Base-by-base conservation (phyloP, 2,888 invertebrate species). In the Notocelia uddmanniana region DNA sequence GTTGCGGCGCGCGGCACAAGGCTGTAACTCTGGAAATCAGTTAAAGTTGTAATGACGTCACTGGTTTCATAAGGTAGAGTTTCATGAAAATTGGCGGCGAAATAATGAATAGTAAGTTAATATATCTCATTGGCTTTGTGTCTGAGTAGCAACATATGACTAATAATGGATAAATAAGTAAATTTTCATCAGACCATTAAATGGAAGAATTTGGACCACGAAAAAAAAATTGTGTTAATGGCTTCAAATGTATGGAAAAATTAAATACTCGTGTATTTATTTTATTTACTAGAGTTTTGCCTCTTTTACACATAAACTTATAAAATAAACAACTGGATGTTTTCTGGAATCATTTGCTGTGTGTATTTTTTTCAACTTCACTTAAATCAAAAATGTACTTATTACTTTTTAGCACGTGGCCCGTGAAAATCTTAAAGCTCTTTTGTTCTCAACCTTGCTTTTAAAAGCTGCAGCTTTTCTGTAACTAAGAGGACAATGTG, bases 1-100 rank as follows among this genome's bases (percentile, higher is more conserved):
- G 72, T 68, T 62, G 67, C 55, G 34, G 21, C 45, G 54, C 37
- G 59, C 21, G 21, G 45, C n/a, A 45, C 67, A 66, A 72, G 62
- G 55, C 37, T 55, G 55, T 54, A 71, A 60, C 59, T 67, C 34
- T 19, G 34, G 34, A 37, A 72, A 50, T 62, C 26, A 0, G 19
- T 37, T 48, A 50, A 55, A 37, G 54, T 45, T 41, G 50, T 26
- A 34, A 11, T n/a, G 45, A 15, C 13, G n/a, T 37, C 11, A 9
- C 23, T 64, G n/a, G 34, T 62, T 34, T 15, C 34, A 34, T 59
- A n/a, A 45, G 19, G 9, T 57, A 10, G 2, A 23, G 18, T 18
- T 37, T 23, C n/a, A 23, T 45, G 6, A 45, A 26, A 54, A 26
- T 54, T 54, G 15, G 54, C 23, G 13, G 13, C 2, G 21, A 21